Base-by-base conservation (phyloP, 92 coral and sea anemone genomes). In the Umimayanthus chanpuru region DNA sequence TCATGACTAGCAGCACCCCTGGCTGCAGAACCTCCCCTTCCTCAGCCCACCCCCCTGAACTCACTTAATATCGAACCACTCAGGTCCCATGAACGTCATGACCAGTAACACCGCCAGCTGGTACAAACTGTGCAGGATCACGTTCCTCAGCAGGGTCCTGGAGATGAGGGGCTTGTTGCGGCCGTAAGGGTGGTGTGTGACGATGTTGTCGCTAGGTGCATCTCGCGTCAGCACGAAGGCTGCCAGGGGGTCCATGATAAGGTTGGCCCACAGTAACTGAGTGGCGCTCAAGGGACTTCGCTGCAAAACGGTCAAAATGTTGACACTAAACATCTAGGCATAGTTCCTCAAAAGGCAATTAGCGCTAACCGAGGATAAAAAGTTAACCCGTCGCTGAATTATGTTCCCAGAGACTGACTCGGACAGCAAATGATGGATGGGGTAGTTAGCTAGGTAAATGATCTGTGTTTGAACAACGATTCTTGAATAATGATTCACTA, bases 241-340 rank as follows among this genome's bases (percentile, higher is more conserved):
- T 2, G 98, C 98, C 41, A 95, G 82, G 47, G 94, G 90, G 82
- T 95, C 98, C 96, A 95, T 93, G 80, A 95, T 93, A 39, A 95
- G 94, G 89, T 95, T 95, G 21, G 92, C 88, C 98, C 98, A 95
- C 16, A 95, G 92, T 30, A 95, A 90, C 90, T 95, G 98, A 20
- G 98, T 92, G 4, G 96, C 98, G 85, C 96, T 93, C 71, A 95
- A 66, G 20, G 95, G 90, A 89, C 98, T 95, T 81, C 93, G 92
- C 98, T 95, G 91, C 50, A 11, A 88, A 75, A 74, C 12, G 58
- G 58, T 53, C 18, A 11, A 53, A 53, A 53, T 53, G 14, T 53
- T 53, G 58, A 53, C 58, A 53, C 2, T 1, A 53, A 53, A 53
- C 58, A 32, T 32, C 36, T 32, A 2, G 0, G 36, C 36, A 0